Evolutionary conservation across 1,140 invertebrate genomes (phyloP).

Genomic region (Neodiprion lecontei): DNA sequence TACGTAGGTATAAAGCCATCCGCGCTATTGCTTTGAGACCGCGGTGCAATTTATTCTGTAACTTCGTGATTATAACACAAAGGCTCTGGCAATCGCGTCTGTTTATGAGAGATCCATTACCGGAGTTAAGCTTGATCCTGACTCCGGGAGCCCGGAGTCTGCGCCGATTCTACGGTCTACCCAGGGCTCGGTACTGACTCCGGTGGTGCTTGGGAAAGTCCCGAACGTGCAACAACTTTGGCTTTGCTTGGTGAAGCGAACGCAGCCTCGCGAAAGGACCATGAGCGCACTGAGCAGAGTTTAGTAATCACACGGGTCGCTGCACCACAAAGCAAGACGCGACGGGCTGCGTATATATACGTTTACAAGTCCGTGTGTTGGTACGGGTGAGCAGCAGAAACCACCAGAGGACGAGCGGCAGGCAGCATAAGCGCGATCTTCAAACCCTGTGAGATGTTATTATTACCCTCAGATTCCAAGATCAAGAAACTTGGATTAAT

Average conservation of each 20-base stretch:
- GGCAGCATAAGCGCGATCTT: conserved; percentile 29
- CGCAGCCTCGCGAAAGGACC: conserved; percentile 36
- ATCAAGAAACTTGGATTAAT: conserved; percentile 10
- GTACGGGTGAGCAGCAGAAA: too few relatives aligned
- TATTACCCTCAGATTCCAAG: conserved; percentile 32
- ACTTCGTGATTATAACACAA: conserved; percentile 5
- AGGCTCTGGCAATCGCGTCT: conserved; percentile 1
- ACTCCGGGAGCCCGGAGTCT: conserved; percentile 1
- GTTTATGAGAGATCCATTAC: conserved; percentile 7
- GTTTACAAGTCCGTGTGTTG: too few relatives aligned
- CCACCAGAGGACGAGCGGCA: too few relatives aligned
- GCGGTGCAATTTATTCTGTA: conserved; percentile 7
- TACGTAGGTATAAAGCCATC: too few relatives aligned
- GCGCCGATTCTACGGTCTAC: not conserved
- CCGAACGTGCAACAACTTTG: conserved; percentile 16
- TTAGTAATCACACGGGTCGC: conserved; percentile 57
- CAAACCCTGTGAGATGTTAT: conserved; percentile 42
- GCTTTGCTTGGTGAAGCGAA: conserved; percentile 42
- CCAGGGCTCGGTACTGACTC: not conserved
- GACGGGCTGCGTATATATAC: too few relatives aligned
- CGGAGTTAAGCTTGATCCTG: conserved; percentile 2
- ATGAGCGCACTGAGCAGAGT: conserved; percentile 40
- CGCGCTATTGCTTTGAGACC: not conserved
- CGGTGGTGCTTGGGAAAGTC: not conserved
- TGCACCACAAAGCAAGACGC: conserved; percentile 54